Evolutionary conservation across 2,888 invertebrate species (phyloP), one percentile per base, ranked within the genome.

Genomic region (Zygothrica quintamaculata): DNA sequence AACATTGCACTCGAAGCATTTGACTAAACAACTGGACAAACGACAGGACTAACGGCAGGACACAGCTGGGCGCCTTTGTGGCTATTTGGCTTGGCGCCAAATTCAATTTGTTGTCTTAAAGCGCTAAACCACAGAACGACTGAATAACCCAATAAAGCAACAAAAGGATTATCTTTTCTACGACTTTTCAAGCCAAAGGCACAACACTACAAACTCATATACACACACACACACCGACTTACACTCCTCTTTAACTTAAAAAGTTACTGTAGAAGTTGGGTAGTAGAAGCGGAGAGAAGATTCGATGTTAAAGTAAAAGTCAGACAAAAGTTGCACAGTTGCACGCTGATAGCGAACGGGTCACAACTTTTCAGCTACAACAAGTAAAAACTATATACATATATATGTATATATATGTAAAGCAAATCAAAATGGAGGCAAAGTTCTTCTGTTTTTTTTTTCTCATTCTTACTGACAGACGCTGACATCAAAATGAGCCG

Each of bases 41-140:
- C 5, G 18, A 22, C 18, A 22, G 65, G 73, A 48, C 50, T 56
- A 53, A 43, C 64, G 43, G 34, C 39, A n/a, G 39, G 44, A 12
- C 26, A 15, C 74, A 77, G 73, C 59, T 77, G 68, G 16, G 46
- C 33, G 43, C 37, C 57, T 52, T 57, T 62, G 65, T 33, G 40
- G 29, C 60, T 47, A 65, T 77, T 77, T 76, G 53, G 40, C 59
- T 51, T 64, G 60, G 52, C 55, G 62, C 67, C 77, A 82, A 88
- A 88, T 81, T 84, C 71, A 87, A 88, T 88, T 82, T 88, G 75
- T 82, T 71, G 72, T 60, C 62, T 67, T 80, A 79, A 86, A 86
- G 79, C 77, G 72, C 69, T 74, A 76, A 77, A 53, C 76, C 71
- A 67, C 70, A 78, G 67, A 66, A 74, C 58, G 69, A 65, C 61